These are phyloP conservation scores for Probosciger aterrimus DNA, from an alignment of 2,113 vertebrate species.

Conservation along the genomic window DNA sequence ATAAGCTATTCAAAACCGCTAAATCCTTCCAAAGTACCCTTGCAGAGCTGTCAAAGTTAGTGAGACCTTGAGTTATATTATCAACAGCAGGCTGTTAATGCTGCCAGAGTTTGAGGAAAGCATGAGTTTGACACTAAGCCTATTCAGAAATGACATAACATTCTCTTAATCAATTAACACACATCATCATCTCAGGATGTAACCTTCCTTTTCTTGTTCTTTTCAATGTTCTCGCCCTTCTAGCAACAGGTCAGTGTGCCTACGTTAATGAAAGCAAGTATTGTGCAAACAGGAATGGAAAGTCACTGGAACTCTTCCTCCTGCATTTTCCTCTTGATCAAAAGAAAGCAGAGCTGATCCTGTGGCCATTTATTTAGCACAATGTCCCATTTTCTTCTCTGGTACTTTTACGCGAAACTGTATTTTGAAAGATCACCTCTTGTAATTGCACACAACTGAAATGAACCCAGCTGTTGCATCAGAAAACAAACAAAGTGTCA, in stretches of 20 bases:
- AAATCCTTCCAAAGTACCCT: slow-evolving; percentile 33
- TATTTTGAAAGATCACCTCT: not conserved
- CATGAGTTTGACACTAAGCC: not conserved
- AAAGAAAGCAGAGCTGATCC: not conserved
- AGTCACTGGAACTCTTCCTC: not conserved
- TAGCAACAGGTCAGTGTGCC: not conserved
- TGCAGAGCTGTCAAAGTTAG: slow-evolving; percentile 7
- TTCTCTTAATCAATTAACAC: not conserved
- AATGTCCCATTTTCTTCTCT: not conserved
- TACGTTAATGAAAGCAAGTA: not conserved
- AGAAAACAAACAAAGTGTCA: not conserved
- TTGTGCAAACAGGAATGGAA: not conserved
- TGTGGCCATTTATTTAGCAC: not conserved
- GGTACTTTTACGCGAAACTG: not conserved
- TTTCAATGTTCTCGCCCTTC: not conserved
- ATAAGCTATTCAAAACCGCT: slow-evolving; percentile 33
- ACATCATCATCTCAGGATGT: not conserved
- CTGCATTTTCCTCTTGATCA: not conserved
- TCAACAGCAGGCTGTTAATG: not conserved
- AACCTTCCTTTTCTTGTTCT: not conserved
- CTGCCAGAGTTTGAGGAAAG: not conserved
- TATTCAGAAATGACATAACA: not conserved
- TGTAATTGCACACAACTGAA: not conserved
- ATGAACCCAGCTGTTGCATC: not conserved
- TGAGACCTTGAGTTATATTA: not conserved